Conservation (phyloP, 2,888 invertebrate genomes). For the Dynastes maya region DNA sequence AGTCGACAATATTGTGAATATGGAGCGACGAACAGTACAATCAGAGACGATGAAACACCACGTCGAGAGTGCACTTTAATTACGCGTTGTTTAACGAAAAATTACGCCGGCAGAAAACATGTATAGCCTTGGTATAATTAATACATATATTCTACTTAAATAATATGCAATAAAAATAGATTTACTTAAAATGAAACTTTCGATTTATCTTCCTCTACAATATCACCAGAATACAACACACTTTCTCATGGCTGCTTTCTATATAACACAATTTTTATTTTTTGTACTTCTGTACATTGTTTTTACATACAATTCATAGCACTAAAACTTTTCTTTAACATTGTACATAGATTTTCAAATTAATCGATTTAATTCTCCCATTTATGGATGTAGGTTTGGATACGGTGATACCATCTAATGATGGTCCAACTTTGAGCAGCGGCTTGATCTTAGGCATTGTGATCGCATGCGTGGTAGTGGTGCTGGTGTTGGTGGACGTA, state of each 20-base stretch:
- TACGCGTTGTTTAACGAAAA: background rate
- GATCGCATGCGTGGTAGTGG: constrained; percentile 84
- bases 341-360: background rate
- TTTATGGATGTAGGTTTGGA: constrained; percentile 60
- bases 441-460: constrained; percentile 90
- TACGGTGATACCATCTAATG: constrained; percentile 63
- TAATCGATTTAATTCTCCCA: background rate
- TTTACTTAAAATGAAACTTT: background rate
- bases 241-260: constrained; percentile 9
- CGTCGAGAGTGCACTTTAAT: background rate
- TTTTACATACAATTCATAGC: constrained; percentile 11
- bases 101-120: constrained; percentile 18
- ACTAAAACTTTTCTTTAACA: constrained; percentile 2
- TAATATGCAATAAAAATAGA: constrained; percentile 9
- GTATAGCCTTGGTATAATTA: constrained; percentile 37
- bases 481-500: constrained; percentile 89
- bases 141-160: background rate
- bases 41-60: background rate
- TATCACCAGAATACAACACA: constrained; percentile 14
- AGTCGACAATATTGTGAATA: background rate
- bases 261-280: constrained; percentile 18
- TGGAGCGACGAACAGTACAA: constrained; percentile 3
- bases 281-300: constrained; percentile 23
- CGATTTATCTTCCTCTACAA: constrained; percentile 2
- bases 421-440: constrained; percentile 77